Percentiles rank a stretch among this genome's conserved stretches.
Evolutionary conservation across 2,888 invertebrate species (phyloP).

Genomic region (Doris montereyensis): DNA sequence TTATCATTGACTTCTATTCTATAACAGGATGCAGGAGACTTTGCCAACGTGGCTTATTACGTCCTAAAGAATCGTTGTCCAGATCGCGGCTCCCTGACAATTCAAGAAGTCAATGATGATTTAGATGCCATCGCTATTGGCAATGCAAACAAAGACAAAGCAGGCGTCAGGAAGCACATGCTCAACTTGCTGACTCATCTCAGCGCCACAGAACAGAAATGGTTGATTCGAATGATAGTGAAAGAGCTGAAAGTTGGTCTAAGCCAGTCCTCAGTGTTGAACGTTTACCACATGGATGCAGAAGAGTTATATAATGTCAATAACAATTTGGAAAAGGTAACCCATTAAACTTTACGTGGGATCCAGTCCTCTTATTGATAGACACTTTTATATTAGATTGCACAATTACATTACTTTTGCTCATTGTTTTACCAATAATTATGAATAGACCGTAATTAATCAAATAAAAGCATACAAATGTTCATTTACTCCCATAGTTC

Average conservation of each 20-base stretch:
- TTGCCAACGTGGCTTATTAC: conserved; percentile 84
- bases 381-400: too few species aligned
- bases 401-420: too few species aligned
- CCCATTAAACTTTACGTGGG: conserved; percentile 44
- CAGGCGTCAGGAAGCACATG: conserved; percentile 77
- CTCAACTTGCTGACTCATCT: conserved; percentile 80
- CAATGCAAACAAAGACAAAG: conserved; percentile 76
- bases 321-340: conserved; percentile 81
- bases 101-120: conserved; percentile 82
- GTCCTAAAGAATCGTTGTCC: conserved; percentile 78
- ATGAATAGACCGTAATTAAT: too few species aligned
- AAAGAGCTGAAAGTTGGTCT: conserved; percentile 84
- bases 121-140: conserved; percentile 84
- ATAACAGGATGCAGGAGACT: conserved; percentile 79
- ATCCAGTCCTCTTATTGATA: too few species aligned
- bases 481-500: too few species aligned
- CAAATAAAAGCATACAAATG: too few species aligned
- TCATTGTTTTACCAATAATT: too few species aligned
- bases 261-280: conserved; percentile 81
- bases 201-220: conserved; percentile 86
- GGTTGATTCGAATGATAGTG: conserved; percentile 90
- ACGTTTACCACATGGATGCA: conserved; percentile 85
- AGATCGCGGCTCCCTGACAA: conserved; percentile 76
- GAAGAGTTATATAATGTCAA: conserved; percentile 82
- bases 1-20: background rate